Evolutionary conservation across 1,140 invertebrate species (phyloP).

Genomic region (Trialeurodes vaporariorum): DNA sequence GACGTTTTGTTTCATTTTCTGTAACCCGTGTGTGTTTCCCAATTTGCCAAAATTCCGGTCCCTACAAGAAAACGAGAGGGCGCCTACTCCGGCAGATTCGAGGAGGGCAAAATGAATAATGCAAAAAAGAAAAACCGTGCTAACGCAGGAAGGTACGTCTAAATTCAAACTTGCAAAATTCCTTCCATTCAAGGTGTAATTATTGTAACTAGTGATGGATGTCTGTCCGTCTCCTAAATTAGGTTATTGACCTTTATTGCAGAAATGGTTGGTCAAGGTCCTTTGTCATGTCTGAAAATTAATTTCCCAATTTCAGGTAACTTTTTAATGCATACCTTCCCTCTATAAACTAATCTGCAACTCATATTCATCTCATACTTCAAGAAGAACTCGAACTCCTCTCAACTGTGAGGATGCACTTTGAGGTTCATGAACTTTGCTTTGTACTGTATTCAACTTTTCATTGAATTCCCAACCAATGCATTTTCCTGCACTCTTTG

Average conservation of each 20-base stretch:
- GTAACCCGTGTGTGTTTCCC: neutral
- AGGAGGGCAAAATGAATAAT: slow-evolving; percentile 34
- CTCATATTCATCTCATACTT: too few species aligned
- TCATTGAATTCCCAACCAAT: neutral
- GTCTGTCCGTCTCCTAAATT: neutral
- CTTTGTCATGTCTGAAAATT: neutral
- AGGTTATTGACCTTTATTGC: neutral
- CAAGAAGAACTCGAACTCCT: too few species aligned
- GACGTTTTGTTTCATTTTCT: neutral
- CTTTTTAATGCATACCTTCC: too few species aligned
- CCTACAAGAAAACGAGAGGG: slow-evolving; percentile 42
- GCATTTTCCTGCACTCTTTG: neutral
- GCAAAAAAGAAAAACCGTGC: slow-evolving; percentile 37
- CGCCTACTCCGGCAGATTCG: slow-evolving; percentile 40
- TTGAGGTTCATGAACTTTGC: too few species aligned
- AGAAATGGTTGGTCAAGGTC: neutral
- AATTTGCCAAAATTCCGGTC: slow-evolving; percentile 43
- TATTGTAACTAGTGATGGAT: too few species aligned
- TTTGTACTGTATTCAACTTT: too few species aligned
- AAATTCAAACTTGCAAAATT: too few species aligned
- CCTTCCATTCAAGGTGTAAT: too few species aligned
- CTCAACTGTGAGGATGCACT: too few species aligned
- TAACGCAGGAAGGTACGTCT: slow-evolving; percentile 31
- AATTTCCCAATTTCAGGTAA: too few species aligned
- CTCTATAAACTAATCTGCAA: too few species aligned